These are phyloP conservation scores for Crenuchus spilurus DNA, from an alignment of 2,797 vertebrate genomes.

Conservation along the genomic window DNA sequence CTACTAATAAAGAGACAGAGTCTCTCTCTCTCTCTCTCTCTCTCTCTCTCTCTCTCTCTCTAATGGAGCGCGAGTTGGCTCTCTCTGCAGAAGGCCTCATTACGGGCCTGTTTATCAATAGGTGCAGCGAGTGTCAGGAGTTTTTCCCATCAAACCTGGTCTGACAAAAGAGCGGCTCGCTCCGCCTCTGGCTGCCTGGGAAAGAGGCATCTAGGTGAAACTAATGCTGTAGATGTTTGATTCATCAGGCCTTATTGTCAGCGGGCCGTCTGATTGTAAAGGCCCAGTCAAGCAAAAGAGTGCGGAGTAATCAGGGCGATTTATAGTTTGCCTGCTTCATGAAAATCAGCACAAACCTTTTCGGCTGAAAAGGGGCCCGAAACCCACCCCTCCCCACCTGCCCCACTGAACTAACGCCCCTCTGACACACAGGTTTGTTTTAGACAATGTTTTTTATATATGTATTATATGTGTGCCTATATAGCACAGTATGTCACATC, in stretches of 20 bases:
- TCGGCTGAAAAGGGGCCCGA: conserved; percentile 38
- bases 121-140: conserved; percentile 97
- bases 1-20: background rate
- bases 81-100: conserved; percentile 83
- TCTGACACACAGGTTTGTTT: background rate
- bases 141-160: conserved; percentile 96
- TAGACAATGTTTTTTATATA: too few species aligned
- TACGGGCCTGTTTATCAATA: conserved; percentile 97
- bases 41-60: conserved; percentile 1
- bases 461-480: too few species aligned
- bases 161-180: conserved; percentile 82
- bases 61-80: conserved; percentile 65
- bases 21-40: conserved; percentile 13
- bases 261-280: conserved; percentile 96
- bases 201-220: conserved; percentile 99
- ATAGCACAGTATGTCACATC: too few species aligned
- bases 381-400: conserved; percentile 2
- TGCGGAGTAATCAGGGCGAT: conserved; percentile 97
- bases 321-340: conserved; percentile 91
- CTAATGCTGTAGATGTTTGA: conserved; percentile 99
- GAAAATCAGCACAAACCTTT: conserved; percentile 85
- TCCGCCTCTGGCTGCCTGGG: conserved; percentile 82
- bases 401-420: conserved; percentile 2
- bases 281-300: conserved; percentile 98
- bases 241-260: conserved; percentile 99